Evolutionary conservation across 2,797 vertebrate species (phyloP), one percentile per base, ranked within the genome.

Genomic region (Myripristis murdjan): DNA sequence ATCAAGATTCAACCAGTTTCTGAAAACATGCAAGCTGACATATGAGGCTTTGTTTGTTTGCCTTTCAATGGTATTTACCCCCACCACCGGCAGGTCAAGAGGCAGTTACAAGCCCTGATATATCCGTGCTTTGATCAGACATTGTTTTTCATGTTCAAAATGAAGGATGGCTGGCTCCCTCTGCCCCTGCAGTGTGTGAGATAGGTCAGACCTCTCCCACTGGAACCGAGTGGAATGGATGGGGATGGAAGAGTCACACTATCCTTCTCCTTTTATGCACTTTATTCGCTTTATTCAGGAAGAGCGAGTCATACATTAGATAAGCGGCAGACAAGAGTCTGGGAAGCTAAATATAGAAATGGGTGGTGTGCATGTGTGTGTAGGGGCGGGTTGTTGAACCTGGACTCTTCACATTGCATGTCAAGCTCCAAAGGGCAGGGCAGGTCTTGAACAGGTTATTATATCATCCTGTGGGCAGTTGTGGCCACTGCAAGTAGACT

Each of bases 131-230:
- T 72, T 75, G 69, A 82, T 90, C 78, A 85, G 48, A 88, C 82
- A 79, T 70, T 86, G 68, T 75, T 91, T 89, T 87, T 85, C 41
- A 67, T 77, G 72, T 70, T 82, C 48, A 70, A 41, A 71, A 77
- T 55, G 53, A 79, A 73, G 63, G 51, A 82, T 67, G 70, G 49
- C 37, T 73, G 46, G 28, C 77, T 81, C 68, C 72, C 62, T 83
- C 53, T 64, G 18, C 57, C 67, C 70, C 70, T 57, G 63, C 22
- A 33, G 64, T 80, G 71, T 87, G 86, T 92, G 89, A 78, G 85
- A 91, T 87, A 90, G 86, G 90, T 91, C 90, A 85, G 84, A 86
- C 79, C 76, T 90, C 77, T 92, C 52, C 70, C 67, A 51, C 31
- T 81, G 73, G 58, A 75, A 58, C 55, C 28, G 62, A 52, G 23